phyloP scores from a whole-genome alignment of 2,113 vertebrate genomes.

The Papio anubis region DNA sequence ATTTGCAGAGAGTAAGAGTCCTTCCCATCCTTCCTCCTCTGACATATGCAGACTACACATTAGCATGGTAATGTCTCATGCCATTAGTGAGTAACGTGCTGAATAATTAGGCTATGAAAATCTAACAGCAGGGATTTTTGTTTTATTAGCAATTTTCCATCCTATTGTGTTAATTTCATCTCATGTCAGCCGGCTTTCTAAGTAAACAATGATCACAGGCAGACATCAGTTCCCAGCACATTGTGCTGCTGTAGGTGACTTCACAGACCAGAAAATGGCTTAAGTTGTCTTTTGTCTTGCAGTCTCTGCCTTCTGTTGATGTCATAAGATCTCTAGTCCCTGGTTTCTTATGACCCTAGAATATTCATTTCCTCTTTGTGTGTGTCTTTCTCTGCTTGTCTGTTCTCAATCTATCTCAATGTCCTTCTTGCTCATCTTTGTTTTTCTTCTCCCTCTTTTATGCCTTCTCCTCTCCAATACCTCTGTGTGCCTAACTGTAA shows the following conservation, averaged over 20 bases:
- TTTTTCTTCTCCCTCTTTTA: background rate
- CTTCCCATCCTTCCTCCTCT: conserved; percentile 40
- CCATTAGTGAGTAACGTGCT: conserved; percentile 77
- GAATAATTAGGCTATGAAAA: conserved; percentile 81
- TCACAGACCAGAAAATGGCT: conserved; percentile 77
- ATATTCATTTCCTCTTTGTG: conserved; percentile 49
- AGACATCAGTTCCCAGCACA: conserved; percentile 76
- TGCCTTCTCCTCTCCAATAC: background rate
- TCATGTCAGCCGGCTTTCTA: conserved; percentile 73
- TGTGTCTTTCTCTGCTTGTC: conserved; percentile 22
- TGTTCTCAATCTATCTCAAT: background rate
- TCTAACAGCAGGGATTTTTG: conserved; percentile 77
- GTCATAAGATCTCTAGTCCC: conserved; percentile 52
- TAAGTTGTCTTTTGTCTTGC: conserved; percentile 74
- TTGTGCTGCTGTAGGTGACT: conserved; percentile 69
- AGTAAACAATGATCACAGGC: conserved; percentile 81
- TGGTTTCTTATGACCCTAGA: conserved; percentile 44
- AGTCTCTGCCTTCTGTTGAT: conserved; percentile 61
- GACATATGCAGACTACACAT: conserved; percentile 76
- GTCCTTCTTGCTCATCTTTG: background rate
- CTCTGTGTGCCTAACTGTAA: background rate
- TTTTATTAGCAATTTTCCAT: conserved; percentile 81
- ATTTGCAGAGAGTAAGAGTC: background rate
- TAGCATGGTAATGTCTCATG: conserved; percentile 76
- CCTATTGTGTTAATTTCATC: conserved; percentile 80